Percentiles rank a stretch among this genome's conserved stretches.
Conservation (phyloP, 2,113 vertebrate species). For the Zapus hudsonius region DNA sequence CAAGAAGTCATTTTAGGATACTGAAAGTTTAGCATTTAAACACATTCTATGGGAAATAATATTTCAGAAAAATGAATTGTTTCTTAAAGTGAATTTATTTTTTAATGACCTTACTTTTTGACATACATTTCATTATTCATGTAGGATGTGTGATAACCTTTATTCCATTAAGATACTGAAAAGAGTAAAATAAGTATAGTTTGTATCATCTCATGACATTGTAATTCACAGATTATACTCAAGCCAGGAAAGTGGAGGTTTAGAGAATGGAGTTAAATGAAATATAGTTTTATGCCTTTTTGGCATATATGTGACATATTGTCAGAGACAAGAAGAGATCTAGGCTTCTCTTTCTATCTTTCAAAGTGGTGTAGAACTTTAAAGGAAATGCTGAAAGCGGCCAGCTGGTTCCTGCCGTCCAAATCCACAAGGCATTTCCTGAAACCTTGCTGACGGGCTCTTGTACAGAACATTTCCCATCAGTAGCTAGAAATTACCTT, state of each 20-base stretch:
- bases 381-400: constrained; percentile 46
- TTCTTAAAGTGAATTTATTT: constrained; percentile 48
- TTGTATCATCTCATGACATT: neutral
- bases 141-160: neutral
- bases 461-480: constrained; percentile 73
- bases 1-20: neutral
- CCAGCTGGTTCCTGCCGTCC: constrained; percentile 14
- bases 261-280: neutral
- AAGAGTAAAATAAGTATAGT: constrained; percentile 7
- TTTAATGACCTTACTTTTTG: neutral
- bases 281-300: neutral
- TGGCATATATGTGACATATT: constrained; percentile 25
- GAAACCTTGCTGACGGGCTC: constrained; percentile 63
- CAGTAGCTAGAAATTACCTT: constrained; percentile 77
- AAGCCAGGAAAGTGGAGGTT: neutral
- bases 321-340: neutral
- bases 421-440: constrained; percentile 70
- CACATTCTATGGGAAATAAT: constrained; percentile 22
- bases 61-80: neutral
- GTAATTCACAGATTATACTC: neutral
- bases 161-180: constrained; percentile 4
- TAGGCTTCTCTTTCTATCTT: constrained; percentile 44
- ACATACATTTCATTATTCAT: neutral
- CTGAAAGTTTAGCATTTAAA: constrained; percentile 16
- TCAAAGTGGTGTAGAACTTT: constrained; percentile 60